These are phyloP conservation scores for Mobula hypostoma DNA, from an alignment of 2,113 vertebrate species.

Conservation along the genomic window DNA sequence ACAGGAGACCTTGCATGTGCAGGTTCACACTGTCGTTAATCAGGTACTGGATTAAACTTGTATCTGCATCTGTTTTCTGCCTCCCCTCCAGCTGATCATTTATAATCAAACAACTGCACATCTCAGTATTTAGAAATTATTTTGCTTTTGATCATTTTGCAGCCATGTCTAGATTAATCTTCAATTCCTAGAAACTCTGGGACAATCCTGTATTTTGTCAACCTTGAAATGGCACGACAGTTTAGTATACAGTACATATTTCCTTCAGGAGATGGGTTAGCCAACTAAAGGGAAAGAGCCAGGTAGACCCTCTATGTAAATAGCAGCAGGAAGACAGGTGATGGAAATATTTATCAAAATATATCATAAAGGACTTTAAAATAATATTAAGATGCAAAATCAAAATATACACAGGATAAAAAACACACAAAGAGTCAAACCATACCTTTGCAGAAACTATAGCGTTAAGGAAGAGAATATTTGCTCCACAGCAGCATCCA, in stretches of 20 bases:
- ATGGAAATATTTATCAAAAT: not conserved
- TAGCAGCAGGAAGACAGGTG: not conserved
- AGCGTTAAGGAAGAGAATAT: not conserved
- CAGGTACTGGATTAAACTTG: not conserved
- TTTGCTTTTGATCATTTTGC: not conserved
- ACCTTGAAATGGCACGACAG: not conserved
- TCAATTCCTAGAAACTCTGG: not conserved
- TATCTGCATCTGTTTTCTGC: not conserved
- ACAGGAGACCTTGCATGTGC: not conserved
- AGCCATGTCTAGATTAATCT: not conserved
- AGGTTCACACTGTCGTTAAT: not conserved
- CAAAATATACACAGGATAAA: not conserved
- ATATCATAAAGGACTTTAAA: not conserved
- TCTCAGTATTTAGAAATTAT: not conserved
- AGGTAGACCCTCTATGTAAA: not conserved
- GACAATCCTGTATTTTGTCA: not conserved
- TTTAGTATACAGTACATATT: not conserved
- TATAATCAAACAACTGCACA: not conserved
- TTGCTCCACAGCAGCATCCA: slow-evolving; percentile 3
- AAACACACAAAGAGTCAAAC: not conserved
- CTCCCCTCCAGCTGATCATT: too few relatives aligned
- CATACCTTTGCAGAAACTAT: not conserved
- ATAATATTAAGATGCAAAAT: not conserved
- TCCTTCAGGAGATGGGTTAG: not conserved
- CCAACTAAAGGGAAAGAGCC: not conserved